Conservation (phyloP, 2,797 vertebrate genomes). For the Neostethus bicornis region DNA sequence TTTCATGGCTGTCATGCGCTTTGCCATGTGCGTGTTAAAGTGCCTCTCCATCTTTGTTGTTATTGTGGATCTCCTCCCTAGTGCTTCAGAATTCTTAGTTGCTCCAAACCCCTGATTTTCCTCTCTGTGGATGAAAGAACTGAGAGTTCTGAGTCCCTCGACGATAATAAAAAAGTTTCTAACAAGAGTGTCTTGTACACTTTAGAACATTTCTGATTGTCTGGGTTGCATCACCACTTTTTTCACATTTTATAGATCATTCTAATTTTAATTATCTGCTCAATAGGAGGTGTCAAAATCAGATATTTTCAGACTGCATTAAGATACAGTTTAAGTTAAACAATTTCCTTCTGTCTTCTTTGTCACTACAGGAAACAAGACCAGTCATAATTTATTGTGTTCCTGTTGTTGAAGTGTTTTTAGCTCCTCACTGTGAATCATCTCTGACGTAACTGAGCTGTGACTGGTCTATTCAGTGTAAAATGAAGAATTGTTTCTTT, state of each 20-base stretch:
- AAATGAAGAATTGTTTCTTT: background rate
- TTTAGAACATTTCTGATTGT: too few species aligned
- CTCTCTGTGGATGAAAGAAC: too few species aligned
- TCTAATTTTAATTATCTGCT: background rate
- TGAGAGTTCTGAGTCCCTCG: too few species aligned
- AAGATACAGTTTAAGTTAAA: too few species aligned
- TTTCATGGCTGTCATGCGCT: too few species aligned
- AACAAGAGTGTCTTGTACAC: too few species aligned
- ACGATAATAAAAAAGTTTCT: too few species aligned
- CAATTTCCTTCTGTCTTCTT: background rate
- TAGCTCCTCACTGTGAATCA: background rate
- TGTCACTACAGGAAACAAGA: background rate
- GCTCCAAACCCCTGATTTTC: too few species aligned
- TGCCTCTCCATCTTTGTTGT: background rate
- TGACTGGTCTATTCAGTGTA: background rate
- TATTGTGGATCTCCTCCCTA: background rate
- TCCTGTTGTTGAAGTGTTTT: background rate
- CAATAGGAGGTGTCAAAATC: background rate
- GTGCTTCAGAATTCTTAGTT: too few species aligned
- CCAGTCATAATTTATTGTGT: background rate
- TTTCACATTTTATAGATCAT: background rate
- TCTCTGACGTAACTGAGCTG: background rate
- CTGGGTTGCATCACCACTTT: background rate
- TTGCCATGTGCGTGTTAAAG: too few species aligned
- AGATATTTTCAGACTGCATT: background rate